Percentiles rank a stretch among this genome's conserved stretches.
These are phyloP conservation scores for Sebastes diploproa DNA, from an alignment of 2,797 vertebrate species.

Conservation along the genomic window DNA sequence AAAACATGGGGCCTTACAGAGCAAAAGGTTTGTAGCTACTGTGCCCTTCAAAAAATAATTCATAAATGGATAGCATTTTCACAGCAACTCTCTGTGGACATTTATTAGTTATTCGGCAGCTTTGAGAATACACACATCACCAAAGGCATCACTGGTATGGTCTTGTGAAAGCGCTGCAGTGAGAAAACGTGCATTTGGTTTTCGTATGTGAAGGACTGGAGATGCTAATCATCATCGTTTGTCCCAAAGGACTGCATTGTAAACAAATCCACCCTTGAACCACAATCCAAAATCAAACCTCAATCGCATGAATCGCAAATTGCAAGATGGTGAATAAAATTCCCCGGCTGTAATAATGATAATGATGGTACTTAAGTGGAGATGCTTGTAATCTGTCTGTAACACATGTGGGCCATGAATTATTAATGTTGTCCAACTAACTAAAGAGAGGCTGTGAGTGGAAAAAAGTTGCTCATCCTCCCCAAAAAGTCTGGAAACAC, in stretches of 20 bases:
- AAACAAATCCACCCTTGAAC: constrained; percentile 53
- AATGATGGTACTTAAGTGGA: constrained; percentile 60
- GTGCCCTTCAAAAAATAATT: not conserved
- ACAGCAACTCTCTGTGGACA: constrained; percentile 8
- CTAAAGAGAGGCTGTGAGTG: constrained; percentile 27
- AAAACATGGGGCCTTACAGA: not conserved
- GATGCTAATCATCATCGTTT: constrained; percentile 28
- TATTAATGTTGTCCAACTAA: constrained; percentile 68
- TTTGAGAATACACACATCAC: constrained; percentile 20
- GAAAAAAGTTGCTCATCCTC: constrained; percentile 16
- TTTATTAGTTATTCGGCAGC: not conserved
- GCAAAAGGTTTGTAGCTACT: not conserved
- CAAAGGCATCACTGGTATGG: constrained; percentile 11
- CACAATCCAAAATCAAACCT: constrained; percentile 52
- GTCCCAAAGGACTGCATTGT: constrained; percentile 18
- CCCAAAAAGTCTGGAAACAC: constrained; percentile 15
- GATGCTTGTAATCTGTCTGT: constrained; percentile 67
- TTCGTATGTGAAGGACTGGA: constrained; percentile 20
- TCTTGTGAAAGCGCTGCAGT: not conserved
- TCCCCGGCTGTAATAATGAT: constrained; percentile 61
- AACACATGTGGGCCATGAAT: constrained; percentile 76
- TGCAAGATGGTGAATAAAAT: constrained; percentile 64
- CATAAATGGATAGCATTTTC: not conserved
- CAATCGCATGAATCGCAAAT: constrained; percentile 41
- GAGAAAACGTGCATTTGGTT: constrained; percentile 16